Conservation (phyloP, 1,140 invertebrate species). For the Zaprionus taronus region DNA sequence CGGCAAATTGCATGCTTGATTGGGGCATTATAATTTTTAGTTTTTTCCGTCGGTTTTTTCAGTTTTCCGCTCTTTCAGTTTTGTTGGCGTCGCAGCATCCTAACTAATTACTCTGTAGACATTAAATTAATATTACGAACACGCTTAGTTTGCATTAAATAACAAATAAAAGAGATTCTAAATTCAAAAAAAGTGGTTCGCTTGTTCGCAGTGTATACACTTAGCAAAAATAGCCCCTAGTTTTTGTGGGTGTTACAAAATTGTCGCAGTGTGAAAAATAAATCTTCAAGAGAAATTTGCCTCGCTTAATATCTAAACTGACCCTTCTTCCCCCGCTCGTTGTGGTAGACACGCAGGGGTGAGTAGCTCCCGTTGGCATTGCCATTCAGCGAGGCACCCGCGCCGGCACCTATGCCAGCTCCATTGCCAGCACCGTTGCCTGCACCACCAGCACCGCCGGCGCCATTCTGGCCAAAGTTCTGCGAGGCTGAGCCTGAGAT, state of each 20-base stretch:
- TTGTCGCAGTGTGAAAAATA: conserved; percentile 26
- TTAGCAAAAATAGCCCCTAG: conserved; percentile 76
- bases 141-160: conserved; percentile 79
- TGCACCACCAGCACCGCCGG: conserved; percentile 7
- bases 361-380: conserved; percentile 88
- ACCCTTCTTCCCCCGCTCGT: conserved; percentile 90
- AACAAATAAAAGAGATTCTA: conserved; percentile 78
- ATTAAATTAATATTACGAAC: conserved; percentile 77
- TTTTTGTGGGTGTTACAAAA: conserved; percentile 15
- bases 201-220: conserved; percentile 70
- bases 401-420: conserved; percentile 22
- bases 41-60: neutral
- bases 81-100: conserved; percentile 33
- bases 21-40: neutral
- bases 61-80: neutral
- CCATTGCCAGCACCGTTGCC: conserved; percentile 64
- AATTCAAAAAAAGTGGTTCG: conserved; percentile 46
- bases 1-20: conserved; percentile 8
- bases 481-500: conserved; percentile 80
- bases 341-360: conserved; percentile 91
- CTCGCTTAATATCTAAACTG: conserved; percentile 90
- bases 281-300: neutral
- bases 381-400: conserved; percentile 67
- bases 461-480: conserved; percentile 83
- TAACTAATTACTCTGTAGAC: conserved; percentile 45